Conservation (phyloP, 1,140 invertebrate species). For the Ceratina australensis region DNA sequence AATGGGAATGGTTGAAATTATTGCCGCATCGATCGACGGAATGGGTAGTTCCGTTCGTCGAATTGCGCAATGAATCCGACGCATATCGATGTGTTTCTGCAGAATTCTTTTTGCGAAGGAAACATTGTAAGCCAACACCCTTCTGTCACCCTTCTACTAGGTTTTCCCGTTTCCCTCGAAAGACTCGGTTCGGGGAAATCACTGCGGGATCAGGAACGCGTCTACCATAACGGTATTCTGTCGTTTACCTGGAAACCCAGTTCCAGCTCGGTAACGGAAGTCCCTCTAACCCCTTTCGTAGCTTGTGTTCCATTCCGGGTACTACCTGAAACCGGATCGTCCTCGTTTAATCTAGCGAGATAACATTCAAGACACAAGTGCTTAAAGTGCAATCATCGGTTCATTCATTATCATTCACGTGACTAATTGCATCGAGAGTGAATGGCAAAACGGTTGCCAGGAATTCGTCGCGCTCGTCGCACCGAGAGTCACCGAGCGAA, state of each 20-base stretch:
- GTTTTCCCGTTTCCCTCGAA: constrained; percentile 29
- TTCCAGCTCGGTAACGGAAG: constrained; percentile 28
- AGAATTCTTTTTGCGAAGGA: constrained; percentile 26
- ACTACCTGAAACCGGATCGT: constrained; percentile 44
- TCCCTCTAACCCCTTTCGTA: constrained; percentile 44
- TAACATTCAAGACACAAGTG: too few species aligned
- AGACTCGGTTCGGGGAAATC: constrained; percentile 25
- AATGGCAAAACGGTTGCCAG: neutral
- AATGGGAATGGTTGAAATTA: constrained; percentile 2
- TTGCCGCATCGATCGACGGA: neutral
- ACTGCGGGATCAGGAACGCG: constrained; percentile 13
- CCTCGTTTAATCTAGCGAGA: neutral
- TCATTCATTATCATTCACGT: neutral
- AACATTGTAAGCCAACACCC: neutral
- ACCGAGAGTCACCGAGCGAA: constrained; percentile 27
- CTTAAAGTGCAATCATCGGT: neutral
- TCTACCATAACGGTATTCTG: constrained; percentile 35
- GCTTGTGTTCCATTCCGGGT: constrained; percentile 36
- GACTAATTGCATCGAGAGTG: constrained; percentile 18
- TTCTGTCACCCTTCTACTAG: constrained; percentile 33
- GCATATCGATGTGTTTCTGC: neutral
- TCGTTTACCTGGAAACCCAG: constrained; percentile 61
- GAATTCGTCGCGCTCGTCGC: constrained; percentile 58
- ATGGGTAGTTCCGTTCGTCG: constrained; percentile 13
- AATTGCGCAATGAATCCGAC: constrained; percentile 26